Base-by-base conservation (phyloP, 2,888 invertebrate genomes). In the Leptopilina myrica region DNA sequence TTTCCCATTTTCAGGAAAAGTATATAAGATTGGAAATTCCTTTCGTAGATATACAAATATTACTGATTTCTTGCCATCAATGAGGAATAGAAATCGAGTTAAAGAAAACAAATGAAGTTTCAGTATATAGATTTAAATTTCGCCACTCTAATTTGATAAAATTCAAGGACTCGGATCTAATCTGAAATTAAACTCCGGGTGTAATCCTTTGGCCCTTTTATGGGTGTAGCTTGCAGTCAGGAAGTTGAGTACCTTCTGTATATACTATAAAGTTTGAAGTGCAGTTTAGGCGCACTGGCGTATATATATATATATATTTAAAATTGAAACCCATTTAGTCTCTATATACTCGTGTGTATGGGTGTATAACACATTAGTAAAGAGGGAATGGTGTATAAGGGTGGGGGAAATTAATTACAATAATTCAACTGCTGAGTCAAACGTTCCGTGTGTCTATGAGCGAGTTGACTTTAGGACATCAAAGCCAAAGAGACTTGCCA, bases 341-440 rank as follows among this genome's bases (percentile, higher is more conserved):
- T 20, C 20, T 1, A 20, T 1, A 20, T 20, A 20, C 20, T 20
- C 1, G 14, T 5, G 0, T 69, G 12, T 46, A 53, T 2, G 12
- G 43, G 7, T 43, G 43, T 43, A 8, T 49, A 49, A 20, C 20
- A 20, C 20, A 49, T 67, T 49, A 67, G 67, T 20, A 43, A 43
- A 43, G 43, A 20, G 20, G 15, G 12, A 49, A 11, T 43, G 43
- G 43, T 11, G 49, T 3, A 8, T 20, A 2, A 12, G 46, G 9
- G 46, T 0, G 11, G 46, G 67, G 49, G 12, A 53, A 69, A 69
- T 69, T 69, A 69, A 69, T 69, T 69, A 69, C 69, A 69, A 69
- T 69, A 69, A 69, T 69, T 49, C 69, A 69, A 69, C 49, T 69
- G 69, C 69, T 69, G 69, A 69, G 26, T 69, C 69, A 53, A 53